Evolutionary conservation across 2,113 vertebrate species (phyloP), one percentile per base, ranked within the genome.

Genomic region (Hippolais icterina): DNA sequence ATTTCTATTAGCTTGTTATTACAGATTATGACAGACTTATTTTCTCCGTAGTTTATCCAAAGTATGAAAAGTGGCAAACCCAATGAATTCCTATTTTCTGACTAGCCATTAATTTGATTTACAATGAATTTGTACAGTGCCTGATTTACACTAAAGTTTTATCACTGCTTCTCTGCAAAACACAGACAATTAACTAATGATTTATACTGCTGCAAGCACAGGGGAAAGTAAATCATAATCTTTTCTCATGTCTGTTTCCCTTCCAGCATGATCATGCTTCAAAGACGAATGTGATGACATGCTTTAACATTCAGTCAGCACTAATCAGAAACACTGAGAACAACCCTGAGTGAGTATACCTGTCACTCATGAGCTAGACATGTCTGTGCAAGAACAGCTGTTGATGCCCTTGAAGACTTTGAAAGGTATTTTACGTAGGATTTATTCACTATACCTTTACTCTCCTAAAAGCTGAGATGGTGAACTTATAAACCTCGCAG

Each of bases 1-100:
- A 86, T 82, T 93, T 77, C 80, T 83, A 71, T 90, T 94, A 96
- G 33, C 23, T 64, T 83, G 56, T 92, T 89, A 81, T 83, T 94
- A 86, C 74, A 83, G 37, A 57, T 17, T 79, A 71, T 83, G 84
- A 65, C 82, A 93, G n/a, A 54, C 46, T 96, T 84, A 85, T 87
- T 93, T 91, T 71, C 81, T 95, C 61, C 41, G 17, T 42, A 42
- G 24, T 75, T 96, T 93, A 95, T 90, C 56, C 84, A 60, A 83
- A 86, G 54, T 80, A 94, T 77, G 59, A 92, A 90, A 90, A 94
- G 69, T 81, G 35, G 39, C 29, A 90, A 83, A 63, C 47, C 9
- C 37, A 93, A 89, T 86, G 33, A 88, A 92, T 83, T 70, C 54
- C 33, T 92, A 28, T 86, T 88, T 90, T 93, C 88, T 94, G 54